phyloP scores from a whole-genome alignment of 2,888 invertebrate genomes.

The Melieria omissa region DNA sequence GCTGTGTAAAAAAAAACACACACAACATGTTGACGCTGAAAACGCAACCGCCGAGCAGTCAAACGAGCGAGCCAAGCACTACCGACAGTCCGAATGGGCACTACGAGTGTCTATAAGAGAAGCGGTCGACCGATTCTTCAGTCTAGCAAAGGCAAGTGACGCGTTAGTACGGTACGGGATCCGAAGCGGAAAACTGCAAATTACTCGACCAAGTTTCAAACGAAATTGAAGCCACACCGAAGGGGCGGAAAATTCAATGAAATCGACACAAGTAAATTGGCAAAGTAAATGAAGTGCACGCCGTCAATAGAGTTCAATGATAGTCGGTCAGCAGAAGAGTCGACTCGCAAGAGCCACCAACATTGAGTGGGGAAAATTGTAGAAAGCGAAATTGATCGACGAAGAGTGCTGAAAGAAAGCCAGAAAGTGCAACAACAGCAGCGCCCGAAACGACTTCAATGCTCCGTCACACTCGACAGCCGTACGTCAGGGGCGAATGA shows the following conservation, averaged over 20 bases:
- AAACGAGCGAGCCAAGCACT: too few relatives aligned
- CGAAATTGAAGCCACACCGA: conserved; percentile 10
- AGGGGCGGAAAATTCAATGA: conserved; percentile 7
- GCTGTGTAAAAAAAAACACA: too few relatives aligned
- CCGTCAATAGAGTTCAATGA: conserved; percentile 19
- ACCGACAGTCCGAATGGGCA: neutral
- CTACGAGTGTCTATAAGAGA: conserved; percentile 43
- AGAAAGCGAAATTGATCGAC: neutral
- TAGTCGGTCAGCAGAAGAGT: conserved; percentile 1
- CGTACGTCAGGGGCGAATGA: too few relatives aligned
- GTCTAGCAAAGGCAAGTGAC: conserved; percentile 42
- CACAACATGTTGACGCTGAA: too few relatives aligned
- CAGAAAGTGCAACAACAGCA: conserved; percentile 7
- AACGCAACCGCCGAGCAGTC: too few relatives aligned
- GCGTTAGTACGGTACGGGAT: conserved; percentile 36
- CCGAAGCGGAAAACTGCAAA: neutral
- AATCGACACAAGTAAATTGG: conserved; percentile 10
- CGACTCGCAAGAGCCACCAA: neutral
- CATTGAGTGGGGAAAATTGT: neutral
- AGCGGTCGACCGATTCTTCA: conserved; percentile 38
- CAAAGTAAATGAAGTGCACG: conserved; percentile 5
- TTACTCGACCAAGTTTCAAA: neutral
- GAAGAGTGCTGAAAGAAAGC: too few relatives aligned
- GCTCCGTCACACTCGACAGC: neutral
- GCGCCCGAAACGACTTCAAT: neutral